Percentiles rank a stretch among this genome's conserved stretches.
These are phyloP conservation scores for Dipodomys stephensi DNA, from an alignment of 2,113 vertebrate genomes.

Conservation along the genomic window DNA sequence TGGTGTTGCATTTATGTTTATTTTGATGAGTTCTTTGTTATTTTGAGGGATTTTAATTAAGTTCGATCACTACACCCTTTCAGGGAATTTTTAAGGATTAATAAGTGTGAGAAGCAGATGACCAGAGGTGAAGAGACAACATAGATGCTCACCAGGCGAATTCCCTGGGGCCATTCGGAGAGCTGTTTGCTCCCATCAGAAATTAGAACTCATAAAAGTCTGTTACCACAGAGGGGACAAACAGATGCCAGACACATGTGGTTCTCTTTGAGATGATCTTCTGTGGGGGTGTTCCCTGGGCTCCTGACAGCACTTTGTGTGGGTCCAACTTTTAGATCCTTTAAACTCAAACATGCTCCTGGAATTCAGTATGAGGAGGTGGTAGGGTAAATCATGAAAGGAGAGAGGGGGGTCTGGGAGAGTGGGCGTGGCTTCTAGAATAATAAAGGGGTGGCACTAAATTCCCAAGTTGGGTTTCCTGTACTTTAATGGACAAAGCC, in stretches of 20 bases:
- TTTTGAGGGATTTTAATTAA: not conserved
- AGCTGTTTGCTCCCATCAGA: constrained; percentile 32
- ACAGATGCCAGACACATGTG: constrained; percentile 20
- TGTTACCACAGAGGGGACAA: constrained; percentile 33
- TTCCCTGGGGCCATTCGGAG: not conserved
- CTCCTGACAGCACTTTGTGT: constrained; percentile 16
- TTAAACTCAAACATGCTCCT: constrained; percentile 22
- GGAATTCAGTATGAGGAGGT: not conserved
- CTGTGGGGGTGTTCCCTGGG: not conserved
- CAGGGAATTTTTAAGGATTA: constrained; percentile 37
- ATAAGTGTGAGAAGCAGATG: constrained; percentile 7
- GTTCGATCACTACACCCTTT: not conserved
- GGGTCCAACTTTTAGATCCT: not conserved
- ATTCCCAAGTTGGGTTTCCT: not conserved
- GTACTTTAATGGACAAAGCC: constrained; percentile 14
- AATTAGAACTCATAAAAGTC: constrained; percentile 64
- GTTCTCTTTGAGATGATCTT: not conserved
- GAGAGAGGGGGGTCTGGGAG: not conserved
- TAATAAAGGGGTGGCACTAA: not conserved
- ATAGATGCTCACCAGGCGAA: not conserved
- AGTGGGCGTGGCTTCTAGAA: not conserved
- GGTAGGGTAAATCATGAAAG: not conserved
- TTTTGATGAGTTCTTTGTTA: not conserved
- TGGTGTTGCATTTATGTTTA: not conserved
- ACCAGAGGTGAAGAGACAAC: not conserved